A percentile compares a stretch with the other conserved stretches of the same genome.
These are phyloP conservation scores for Drosophila kepulauana DNA, from an alignment of 1,140 invertebrate species.

Conservation along the genomic window DNA sequence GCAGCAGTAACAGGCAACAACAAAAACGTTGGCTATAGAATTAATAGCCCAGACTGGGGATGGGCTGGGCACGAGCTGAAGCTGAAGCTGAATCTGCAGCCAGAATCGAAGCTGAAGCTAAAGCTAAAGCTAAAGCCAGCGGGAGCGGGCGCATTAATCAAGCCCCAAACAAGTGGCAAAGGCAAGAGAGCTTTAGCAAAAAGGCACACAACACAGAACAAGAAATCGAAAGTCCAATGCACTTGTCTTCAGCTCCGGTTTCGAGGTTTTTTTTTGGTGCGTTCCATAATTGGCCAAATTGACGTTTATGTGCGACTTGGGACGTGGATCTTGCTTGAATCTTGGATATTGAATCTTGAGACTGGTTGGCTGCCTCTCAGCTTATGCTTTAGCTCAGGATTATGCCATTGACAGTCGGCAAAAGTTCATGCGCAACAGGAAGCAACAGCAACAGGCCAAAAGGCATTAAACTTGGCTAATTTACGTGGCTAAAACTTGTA, in stretches of 20 bases:
- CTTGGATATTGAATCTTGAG: conserved; percentile 15
- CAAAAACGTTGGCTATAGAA: conserved; percentile 39
- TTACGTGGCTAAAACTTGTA: conserved; percentile 79
- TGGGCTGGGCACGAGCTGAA: conserved; percentile 49
- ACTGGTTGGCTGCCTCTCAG: neutral
- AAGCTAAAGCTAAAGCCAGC: conserved; percentile 41
- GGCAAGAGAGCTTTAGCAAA: conserved; percentile 33
- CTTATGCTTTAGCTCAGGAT: conserved; percentile 63
- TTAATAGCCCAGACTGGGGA: conserved; percentile 51
- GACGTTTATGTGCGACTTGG: conserved; percentile 74
- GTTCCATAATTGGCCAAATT: conserved; percentile 79
- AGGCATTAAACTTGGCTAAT: conserved; percentile 63
- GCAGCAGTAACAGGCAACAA: conserved; percentile 26
- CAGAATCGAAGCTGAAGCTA: neutral
- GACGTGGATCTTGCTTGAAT: conserved; percentile 13
- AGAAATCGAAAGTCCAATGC: conserved; percentile 78
- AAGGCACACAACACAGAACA: conserved; percentile 26
- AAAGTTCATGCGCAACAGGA: conserved; percentile 70
- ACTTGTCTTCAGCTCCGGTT: conserved; percentile 60
- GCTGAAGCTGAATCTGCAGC: conserved; percentile 27
- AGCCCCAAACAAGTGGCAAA: conserved; percentile 49
- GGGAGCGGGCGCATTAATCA: conserved; percentile 74
- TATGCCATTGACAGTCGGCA: conserved; percentile 67
- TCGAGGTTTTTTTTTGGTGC: conserved; percentile 33
- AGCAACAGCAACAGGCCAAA: conserved; percentile 29